A percentile compares a stretch with the other conserved stretches of the same genome.
These are phyloP conservation scores for Masnerella sp. DNA, from an alignment of 2,888 invertebrate genomes.

Conservation along the genomic window DNA sequence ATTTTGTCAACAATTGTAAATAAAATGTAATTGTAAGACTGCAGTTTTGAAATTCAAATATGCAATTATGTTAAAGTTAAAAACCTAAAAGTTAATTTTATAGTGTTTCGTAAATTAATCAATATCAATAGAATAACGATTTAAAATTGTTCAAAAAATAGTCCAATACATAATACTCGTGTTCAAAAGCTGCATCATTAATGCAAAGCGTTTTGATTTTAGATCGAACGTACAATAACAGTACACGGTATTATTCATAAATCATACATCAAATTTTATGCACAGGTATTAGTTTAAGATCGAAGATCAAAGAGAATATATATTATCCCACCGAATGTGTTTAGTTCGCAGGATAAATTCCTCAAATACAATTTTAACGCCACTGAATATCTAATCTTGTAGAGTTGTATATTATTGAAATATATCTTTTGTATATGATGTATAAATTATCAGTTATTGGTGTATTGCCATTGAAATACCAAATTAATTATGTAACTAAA, in stretches of 20 bases:
- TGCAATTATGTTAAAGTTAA: too few relatives aligned
- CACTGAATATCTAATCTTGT: not conserved
- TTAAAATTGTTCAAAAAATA: too few relatives aligned
- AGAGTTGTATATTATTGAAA: not conserved
- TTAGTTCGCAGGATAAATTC: conserved; percentile 11
- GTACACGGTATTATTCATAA: conserved; percentile 12
- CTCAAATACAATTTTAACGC: conserved; percentile 13
- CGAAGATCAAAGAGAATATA: conserved; percentile 23
- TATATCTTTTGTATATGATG: not conserved
- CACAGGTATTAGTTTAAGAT: conserved; percentile 10
- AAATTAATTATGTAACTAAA: too few relatives aligned
- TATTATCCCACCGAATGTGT: conserved; percentile 17
- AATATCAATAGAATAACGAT: too few relatives aligned
- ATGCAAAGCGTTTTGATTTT: not conserved
- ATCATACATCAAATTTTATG: conserved; percentile 19
- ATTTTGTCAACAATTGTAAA: too few relatives aligned
- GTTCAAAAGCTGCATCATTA: not conserved
- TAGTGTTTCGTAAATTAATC: too few relatives aligned
- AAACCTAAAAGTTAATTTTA: too few relatives aligned
- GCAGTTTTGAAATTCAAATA: too few relatives aligned
- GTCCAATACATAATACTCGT: not conserved
- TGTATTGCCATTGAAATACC: too few relatives aligned
- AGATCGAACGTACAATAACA: not conserved
- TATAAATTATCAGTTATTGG: too few relatives aligned
- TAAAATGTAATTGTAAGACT: too few relatives aligned